These are phyloP conservation scores for Heliconius sara DNA, from an alignment of 2,888 invertebrate species.

Conservation along the genomic window DNA sequence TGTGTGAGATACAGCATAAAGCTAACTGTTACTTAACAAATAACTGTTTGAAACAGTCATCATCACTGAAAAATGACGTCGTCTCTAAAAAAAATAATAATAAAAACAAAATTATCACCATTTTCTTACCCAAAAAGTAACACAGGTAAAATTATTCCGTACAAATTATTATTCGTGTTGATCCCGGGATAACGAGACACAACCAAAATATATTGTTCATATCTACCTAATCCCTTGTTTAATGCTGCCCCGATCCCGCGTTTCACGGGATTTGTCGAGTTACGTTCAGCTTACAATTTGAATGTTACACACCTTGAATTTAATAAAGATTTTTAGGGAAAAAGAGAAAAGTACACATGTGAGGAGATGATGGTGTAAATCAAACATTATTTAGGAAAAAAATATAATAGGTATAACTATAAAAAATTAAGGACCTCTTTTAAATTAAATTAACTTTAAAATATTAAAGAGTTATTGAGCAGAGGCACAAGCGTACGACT, in stretches of 20 bases:
- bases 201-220: constrained; percentile 44
- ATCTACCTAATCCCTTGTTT: constrained; percentile 44
- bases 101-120: neutral
- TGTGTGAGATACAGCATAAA: too few relatives aligned
- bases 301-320: constrained; percentile 26
- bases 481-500: too few relatives aligned
- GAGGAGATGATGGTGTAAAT: too few relatives aligned
- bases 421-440: too few relatives aligned
- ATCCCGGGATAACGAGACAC: constrained; percentile 40
- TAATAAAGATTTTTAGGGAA: constrained; percentile 16
- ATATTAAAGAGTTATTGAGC: too few relatives aligned
- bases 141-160: constrained; percentile 24
- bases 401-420: too few relatives aligned
- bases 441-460: too few relatives aligned
- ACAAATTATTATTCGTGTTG: constrained; percentile 41
- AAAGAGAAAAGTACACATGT: neutral
- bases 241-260: constrained; percentile 40
- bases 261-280: constrained; percentile 40
- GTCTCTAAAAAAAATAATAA: neutral
- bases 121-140: neutral
- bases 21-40: too few relatives aligned
- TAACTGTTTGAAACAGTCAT: too few relatives aligned
- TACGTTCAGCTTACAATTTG: constrained; percentile 27
- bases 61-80: neutral
- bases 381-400: too few relatives aligned